Percentiles rank a stretch among this genome's conserved stretches.
These are phyloP conservation scores for Spisula solida DNA, from an alignment of 2,888 invertebrate species.

Conservation along the genomic window DNA sequence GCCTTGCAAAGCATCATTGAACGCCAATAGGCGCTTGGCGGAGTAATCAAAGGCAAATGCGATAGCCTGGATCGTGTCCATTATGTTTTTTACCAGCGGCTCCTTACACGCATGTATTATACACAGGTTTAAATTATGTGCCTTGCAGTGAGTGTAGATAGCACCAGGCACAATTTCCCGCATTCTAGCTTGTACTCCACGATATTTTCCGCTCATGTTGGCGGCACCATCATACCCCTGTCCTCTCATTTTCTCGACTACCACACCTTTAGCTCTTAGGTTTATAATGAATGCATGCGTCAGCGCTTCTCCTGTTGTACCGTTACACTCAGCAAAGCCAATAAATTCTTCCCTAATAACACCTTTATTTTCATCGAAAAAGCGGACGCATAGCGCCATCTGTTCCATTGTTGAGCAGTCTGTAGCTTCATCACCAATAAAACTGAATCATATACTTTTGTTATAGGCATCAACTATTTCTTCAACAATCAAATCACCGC, in stretches of 20 bases:
- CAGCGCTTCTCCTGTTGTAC: conserved; percentile 35
- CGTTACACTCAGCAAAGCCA: conserved; percentile 24
- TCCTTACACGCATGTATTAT: no score
- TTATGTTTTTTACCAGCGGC: no score
- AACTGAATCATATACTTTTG: not conserved
- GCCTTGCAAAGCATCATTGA: no score
- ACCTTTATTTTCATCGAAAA: not conserved
- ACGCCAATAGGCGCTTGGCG: no score
- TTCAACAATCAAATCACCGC: conserved; percentile 18
- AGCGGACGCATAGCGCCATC: conserved; percentile 9
- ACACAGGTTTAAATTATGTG: no score
- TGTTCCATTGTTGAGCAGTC: conserved; percentile 35
- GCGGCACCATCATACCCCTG: no score
- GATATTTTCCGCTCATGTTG: no score
- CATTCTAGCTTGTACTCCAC: not conserved
- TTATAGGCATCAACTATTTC: conserved; percentile 26
- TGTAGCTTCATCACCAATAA: conserved; percentile 43
- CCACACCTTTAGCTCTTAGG: not conserved
- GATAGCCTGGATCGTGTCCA: no score
- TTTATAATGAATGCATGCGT: not conserved
- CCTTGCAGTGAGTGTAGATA: no score
- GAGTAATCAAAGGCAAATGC: no score
- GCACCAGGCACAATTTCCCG: no score
- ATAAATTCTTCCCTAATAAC: conserved; percentile 1
- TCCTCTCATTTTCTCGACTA: no score